Evolutionary conservation across 2,888 invertebrate species (phyloP), one percentile per base, ranked within the genome.

Genomic region (Clepsis dumicolana): DNA sequence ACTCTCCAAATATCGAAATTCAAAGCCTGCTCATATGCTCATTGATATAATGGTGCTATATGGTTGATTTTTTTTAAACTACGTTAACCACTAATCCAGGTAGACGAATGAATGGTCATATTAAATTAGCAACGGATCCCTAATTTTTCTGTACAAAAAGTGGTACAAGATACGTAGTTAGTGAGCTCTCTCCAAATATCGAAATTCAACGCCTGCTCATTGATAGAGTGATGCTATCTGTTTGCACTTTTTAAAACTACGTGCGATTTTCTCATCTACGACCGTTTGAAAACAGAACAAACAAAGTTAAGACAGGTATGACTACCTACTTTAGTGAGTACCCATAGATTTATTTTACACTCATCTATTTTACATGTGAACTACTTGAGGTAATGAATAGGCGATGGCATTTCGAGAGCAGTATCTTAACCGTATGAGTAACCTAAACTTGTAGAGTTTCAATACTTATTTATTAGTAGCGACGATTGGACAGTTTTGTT

Each of bases 101-200:
- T n/a, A n/a, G n/a, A n/a, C n/a, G n/a, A n/a, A n/a, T n/a, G n/a
- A n/a, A n/a, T 8, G 7, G 5, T 38, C 38, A 44, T 38, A 48
- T 3, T 29, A 5, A 32, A 29, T 54, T 18, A 41, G 12, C 27
- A 8, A 41, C 25, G 16, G 56, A 50, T 27, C 56, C 25, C 62
- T 21, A 27, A 27, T 41, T 67, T 62, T 24, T 41, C 35, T 24
- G 54, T 60, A 27, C 62, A 64, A 72, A 71, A 72, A 71, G 62
- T 64, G 21, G 68, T 68, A 61, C 64, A 68, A 59, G 50, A 53
- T 60, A 27, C 16, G 64, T 35, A 53, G 24, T 24, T 21, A 61
- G 24, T 44, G 7, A 44, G 61, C 73, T 77, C 73, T 75, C 74
- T 75, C 72, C 72, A 73, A 74, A 74, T 65, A 73, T 65, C 69